Evolutionary conservation across 2,113 vertebrate species (phyloP).

Genomic region (Tretioscincus oriximinensis): DNA sequence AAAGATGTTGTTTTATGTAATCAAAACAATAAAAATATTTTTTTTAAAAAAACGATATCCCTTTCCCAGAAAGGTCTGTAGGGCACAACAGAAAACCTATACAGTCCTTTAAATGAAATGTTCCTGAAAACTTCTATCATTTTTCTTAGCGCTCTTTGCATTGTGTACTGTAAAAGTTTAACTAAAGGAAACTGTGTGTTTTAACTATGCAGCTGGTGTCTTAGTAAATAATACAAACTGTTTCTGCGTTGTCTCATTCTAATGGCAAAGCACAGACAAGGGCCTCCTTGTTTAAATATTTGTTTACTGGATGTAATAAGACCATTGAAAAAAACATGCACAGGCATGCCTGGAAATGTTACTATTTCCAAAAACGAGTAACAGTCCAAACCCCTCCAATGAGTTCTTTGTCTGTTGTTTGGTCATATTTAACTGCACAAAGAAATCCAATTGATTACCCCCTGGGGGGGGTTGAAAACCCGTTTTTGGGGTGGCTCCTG

Average conservation of each 20-base stretch:
- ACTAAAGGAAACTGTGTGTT: not conserved
- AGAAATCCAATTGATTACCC: not conserved
- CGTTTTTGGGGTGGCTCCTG: too few species aligned
- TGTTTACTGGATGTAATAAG: not conserved
- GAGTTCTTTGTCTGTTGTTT: not conserved
- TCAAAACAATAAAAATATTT: too few species aligned
- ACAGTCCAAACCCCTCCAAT: not conserved
- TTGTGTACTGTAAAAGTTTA: not conserved
- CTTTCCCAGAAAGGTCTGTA: not conserved
- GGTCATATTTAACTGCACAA: not conserved
- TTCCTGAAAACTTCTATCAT: not conserved
- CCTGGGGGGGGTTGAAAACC: too few species aligned
- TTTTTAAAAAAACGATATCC: too few species aligned
- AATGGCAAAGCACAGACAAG: not conserved
- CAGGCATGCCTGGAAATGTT: not conserved
- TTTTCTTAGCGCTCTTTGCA: not conserved
- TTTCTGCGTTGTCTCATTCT: not conserved
- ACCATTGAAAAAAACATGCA: not conserved
- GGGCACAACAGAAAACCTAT: not conserved
- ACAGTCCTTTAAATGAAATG: not conserved
- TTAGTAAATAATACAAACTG: not conserved
- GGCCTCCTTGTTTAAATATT: slow-evolving; percentile 4
- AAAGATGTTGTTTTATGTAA: too few species aligned
- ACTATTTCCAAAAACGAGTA: not conserved
- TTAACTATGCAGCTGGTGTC: not conserved